Evolutionary conservation across 2,797 vertebrate species (phyloP), one percentile per base, ranked within the genome.

Genomic region (Sebastes hubbsi): DNA sequence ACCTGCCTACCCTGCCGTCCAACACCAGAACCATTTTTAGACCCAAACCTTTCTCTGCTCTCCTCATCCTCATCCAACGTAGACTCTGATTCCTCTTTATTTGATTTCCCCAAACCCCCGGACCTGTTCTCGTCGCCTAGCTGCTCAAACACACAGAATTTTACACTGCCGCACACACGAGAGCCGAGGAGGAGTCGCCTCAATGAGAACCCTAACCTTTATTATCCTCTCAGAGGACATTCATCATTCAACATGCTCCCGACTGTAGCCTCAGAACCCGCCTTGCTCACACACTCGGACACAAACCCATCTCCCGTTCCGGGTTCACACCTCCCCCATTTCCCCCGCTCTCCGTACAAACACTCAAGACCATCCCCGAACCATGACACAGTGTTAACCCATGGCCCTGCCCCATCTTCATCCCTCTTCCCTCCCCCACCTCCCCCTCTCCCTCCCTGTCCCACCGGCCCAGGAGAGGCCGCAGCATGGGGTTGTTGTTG

Each of bases 401-500:
- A 75, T 58, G 77, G 91, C 84, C 83, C 89, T 55, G 78, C 82
- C 68, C 82, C 85, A 11, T 82, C 74, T 81, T 87, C 85, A 72
- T 85, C 67, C 75, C 89, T 86, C 72, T 2, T 76, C 81, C 89
- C 78, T 88, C 86, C 84, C 38, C 83, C 85, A 1, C 90, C 91
- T 68, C 93, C 90, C 30, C 89, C 91, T 69, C 93, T 90, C 29
- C 82, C 88, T 86, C 87, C 84, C 91, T 91, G 87, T 79, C 91
- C 86, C 84, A 77, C 88, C 8, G 55, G 18, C 85, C 88, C 89
- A 55, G 91, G 78, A 63, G 89, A 93, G 36, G 89, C 93, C 70
- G 83, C 90, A 18, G 90, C 91, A 0, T 95, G 95, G 95, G 92
- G 93, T 65, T 95, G 95, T 72, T 96, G 95, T 49, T 96, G 96